Percentiles rank a stretch among this genome's conserved stretches.
These are phyloP conservation scores for Syrista parreyssii DNA, from an alignment of 2,888 invertebrate genomes.

Conservation along the genomic window DNA sequence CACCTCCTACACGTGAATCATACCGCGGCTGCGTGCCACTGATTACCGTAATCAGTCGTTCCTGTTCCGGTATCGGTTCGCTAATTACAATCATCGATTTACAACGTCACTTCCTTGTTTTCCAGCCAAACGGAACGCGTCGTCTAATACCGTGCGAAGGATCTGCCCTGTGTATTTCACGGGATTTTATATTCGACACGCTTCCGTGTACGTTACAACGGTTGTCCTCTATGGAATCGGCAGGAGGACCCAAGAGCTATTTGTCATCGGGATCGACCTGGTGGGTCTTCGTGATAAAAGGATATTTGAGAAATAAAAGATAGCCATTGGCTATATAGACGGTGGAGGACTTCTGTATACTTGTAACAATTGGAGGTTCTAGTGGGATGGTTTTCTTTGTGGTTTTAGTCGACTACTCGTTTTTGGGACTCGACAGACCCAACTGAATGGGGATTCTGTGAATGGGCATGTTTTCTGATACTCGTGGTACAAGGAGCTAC, in stretches of 20 bases:
- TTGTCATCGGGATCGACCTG: constrained; percentile 18
- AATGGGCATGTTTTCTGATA: not conserved
- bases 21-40: constrained; percentile 54
- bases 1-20: constrained; percentile 39
- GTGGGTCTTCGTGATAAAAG: constrained; percentile 28
- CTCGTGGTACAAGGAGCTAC: not conserved
- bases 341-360: not conserved
- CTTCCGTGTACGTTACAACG: not conserved
- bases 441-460: not conserved
- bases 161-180: not conserved
- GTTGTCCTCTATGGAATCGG: not conserved
- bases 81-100: constrained; percentile 65
- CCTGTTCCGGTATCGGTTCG: constrained; percentile 39
- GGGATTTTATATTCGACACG: not conserved
- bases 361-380: not conserved
- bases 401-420: not conserved
- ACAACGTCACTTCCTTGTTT: constrained; percentile 62
- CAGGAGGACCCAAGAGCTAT: not conserved
- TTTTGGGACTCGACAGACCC: not conserved
- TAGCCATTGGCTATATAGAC: not conserved
- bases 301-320: constrained; percentile 37
- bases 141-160: not conserved
- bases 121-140: constrained; percentile 17
- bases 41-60: constrained; percentile 64
- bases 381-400: not conserved